phyloP scores from a whole-genome alignment of 2,888 invertebrate species.

The Brenthis ino region DNA sequence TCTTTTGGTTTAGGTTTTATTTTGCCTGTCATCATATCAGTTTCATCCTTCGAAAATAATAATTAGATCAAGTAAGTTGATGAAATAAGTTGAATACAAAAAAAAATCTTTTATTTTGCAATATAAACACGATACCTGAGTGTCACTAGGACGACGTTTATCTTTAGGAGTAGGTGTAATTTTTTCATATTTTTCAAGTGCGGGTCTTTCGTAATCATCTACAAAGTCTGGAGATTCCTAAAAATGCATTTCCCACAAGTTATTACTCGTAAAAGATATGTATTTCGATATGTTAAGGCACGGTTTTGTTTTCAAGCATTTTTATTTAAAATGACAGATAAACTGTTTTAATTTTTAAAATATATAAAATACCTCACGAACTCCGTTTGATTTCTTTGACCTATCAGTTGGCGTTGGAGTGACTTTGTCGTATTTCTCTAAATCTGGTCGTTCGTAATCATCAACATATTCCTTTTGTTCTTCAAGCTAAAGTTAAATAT shows the following conservation, averaged over 20 bases:
- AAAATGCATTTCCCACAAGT: slow-evolving; percentile 38
- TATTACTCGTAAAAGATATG: background rate
- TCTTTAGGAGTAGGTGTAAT: slow-evolving; percentile 69
- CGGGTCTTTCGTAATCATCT: slow-evolving; percentile 88
- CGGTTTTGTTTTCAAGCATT: too few relatives aligned
- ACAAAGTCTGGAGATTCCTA: slow-evolving; percentile 76
- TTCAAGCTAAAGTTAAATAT: slow-evolving; percentile 55
- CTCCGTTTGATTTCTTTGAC: slow-evolving; percentile 72
- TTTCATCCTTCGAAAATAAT: slow-evolving; percentile 59
- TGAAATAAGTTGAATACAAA: background rate
- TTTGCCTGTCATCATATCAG: slow-evolving; percentile 74
- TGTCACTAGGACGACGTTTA: slow-evolving; percentile 68
- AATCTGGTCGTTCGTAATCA: slow-evolving; percentile 88
- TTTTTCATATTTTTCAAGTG: slow-evolving; percentile 86
- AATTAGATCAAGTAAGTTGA: background rate
- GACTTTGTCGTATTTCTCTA: slow-evolving; percentile 86
- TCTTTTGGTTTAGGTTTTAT: slow-evolving; percentile 75
- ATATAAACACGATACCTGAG: slow-evolving; percentile 58
- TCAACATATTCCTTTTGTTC: slow-evolving; percentile 82
- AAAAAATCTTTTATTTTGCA: background rate
- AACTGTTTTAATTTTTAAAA: background rate
- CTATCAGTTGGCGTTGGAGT: slow-evolving; percentile 71
- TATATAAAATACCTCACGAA: slow-evolving; percentile 61
- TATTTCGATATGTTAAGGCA: too few relatives aligned
- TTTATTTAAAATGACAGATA: too few relatives aligned